A percentile compares a stretch with the other conserved stretches of the same genome.
These are phyloP conservation scores for Aulostomus chinensis DNA, from an alignment of 2,797 vertebrate species.

Conservation along the genomic window DNA sequence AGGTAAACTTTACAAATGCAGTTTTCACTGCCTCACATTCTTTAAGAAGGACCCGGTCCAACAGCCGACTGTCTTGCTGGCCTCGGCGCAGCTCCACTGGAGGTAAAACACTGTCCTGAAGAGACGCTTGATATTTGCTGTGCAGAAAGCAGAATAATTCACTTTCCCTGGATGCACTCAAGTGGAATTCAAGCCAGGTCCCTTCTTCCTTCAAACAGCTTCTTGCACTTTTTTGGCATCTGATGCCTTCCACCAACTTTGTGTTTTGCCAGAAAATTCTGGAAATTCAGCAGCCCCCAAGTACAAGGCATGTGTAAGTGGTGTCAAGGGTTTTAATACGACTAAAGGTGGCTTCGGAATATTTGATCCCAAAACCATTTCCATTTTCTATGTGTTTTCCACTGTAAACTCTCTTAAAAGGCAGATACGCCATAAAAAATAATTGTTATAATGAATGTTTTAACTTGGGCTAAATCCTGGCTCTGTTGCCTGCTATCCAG, in stretches of 20 bases:
- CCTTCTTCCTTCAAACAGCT: neutral
- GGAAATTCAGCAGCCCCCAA: constrained; percentile 7
- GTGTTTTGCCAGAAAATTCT: constrained; percentile 14
- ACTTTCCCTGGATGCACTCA: neutral
- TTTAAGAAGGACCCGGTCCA: neutral
- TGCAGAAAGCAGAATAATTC: constrained; percentile 7
- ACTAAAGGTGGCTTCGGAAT: constrained; percentile 36
- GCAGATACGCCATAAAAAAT: constrained; percentile 65
- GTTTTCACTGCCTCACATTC: neutral
- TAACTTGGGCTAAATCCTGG: constrained; percentile 57
- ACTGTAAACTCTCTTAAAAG: constrained; percentile 41
- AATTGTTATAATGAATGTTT: constrained; percentile 69
- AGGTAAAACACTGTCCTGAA: constrained; percentile 1
- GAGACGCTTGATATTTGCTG: neutral
- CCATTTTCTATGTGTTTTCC: constrained; percentile 57
- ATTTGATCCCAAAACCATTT: constrained; percentile 27
- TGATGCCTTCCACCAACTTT: constrained; percentile 18
- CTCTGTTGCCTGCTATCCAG: constrained; percentile 41
- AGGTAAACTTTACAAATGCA: constrained; percentile 1
- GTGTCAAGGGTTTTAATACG: constrained; percentile 39
- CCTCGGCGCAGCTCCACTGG: neutral
- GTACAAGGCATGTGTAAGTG: constrained; percentile 2
- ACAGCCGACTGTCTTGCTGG: neutral
- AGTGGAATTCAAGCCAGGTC: constrained; percentile 6
- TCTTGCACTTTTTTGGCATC: constrained; percentile 11